These are phyloP conservation scores for Hycleus phaleratus DNA, from an alignment of 1,140 invertebrate genomes.

Conservation along the genomic window DNA sequence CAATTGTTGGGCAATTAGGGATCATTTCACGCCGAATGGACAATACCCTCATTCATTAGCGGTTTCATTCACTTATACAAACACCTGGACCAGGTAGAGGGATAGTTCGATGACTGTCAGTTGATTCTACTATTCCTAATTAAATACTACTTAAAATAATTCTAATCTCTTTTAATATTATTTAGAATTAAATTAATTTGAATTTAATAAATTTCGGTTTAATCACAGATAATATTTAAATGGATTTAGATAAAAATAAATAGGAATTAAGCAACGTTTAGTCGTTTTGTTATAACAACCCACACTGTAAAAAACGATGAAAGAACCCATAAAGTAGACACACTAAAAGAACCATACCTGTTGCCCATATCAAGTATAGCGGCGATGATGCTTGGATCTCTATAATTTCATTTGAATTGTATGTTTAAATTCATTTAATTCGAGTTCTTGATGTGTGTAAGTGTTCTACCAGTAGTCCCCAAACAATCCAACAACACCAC, in stretches of 20 bases:
- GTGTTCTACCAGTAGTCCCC: conserved; percentile 13
- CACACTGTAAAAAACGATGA: conserved; percentile 8
- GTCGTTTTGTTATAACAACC: conserved; percentile 4
- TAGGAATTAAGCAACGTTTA: neutral
- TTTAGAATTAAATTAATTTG: neutral
- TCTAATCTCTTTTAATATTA: neutral
- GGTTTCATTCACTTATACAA: conserved; percentile 20
- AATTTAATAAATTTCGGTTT: neutral
- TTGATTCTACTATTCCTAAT: neutral
- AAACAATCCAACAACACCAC: conserved; percentile 1
- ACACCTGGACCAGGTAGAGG: conserved; percentile 1
- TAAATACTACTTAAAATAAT: neutral
- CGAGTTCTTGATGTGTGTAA: conserved; percentile 22
- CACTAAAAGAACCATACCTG: conserved; percentile 6
- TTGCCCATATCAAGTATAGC: conserved; percentile 14
- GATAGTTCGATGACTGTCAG: neutral
- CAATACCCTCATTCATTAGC: conserved; percentile 37
- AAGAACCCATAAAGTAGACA: conserved; percentile 1
- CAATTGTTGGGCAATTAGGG: conserved; percentile 38
- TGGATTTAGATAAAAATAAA: too few species aligned
- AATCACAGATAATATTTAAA: neutral
- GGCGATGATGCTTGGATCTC: conserved; percentile 24
- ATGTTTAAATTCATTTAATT: conserved; percentile 27
- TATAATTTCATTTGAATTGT: conserved; percentile 29
- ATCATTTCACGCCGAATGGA: conserved; percentile 35